Conservation (phyloP, 2,797 vertebrate species). For the Ctenochaetus hawaiiensis region DNA sequence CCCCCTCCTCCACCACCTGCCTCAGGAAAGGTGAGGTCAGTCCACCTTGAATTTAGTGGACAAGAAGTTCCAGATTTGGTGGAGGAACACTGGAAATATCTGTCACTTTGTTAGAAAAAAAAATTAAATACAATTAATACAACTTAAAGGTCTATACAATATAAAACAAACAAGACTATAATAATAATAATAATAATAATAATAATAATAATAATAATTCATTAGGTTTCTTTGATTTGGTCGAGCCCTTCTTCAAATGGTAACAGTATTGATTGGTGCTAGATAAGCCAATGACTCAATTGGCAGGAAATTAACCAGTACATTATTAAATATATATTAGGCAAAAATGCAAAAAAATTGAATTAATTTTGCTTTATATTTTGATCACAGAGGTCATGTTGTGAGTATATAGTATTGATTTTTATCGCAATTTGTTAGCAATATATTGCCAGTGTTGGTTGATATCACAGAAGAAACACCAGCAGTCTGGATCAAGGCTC, state of each 20-base stretch:
- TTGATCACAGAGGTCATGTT: neutral
- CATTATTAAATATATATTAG: no score
- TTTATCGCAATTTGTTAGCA: neutral
- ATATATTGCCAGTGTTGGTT: neutral
- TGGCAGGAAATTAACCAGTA: no score
- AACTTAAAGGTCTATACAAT: neutral
- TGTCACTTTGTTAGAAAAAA: neutral
- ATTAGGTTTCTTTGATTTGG: neutral
- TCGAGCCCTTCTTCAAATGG: neutral
- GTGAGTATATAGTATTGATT: neutral
- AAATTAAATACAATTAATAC: neutral
- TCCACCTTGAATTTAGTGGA: constrained; percentile 13
- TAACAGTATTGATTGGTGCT: neutral
- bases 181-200: no score
- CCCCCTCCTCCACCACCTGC: constrained; percentile 2
- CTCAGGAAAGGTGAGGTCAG: constrained; percentile 16
- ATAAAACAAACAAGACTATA: neutral
- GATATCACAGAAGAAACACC: neutral
- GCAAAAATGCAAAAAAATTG: no score
- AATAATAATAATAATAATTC: neutral
- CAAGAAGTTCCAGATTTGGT: neutral
- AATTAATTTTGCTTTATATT: neutral
- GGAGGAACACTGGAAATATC: neutral
- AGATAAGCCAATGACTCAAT: neutral
- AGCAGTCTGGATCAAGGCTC: neutral